Conservation (phyloP, 2,888 invertebrate species). For the Ommatoiulus sabulosus region DNA sequence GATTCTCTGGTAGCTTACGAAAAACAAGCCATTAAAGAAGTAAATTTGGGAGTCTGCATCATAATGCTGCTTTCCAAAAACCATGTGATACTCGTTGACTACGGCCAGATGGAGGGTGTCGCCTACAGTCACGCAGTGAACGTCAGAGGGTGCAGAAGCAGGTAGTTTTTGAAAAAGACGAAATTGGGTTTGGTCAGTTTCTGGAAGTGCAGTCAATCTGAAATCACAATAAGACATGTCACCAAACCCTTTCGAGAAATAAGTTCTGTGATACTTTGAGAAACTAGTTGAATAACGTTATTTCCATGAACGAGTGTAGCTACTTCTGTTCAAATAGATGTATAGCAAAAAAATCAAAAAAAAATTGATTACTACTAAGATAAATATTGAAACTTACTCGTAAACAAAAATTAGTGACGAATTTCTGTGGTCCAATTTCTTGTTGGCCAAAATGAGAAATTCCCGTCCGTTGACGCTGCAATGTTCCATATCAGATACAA, state of each 20-base stretch:
- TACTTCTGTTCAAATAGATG: no score
- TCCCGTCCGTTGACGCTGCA: neutral
- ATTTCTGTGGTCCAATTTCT: conserved; percentile 45
- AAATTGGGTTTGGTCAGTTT: neutral
- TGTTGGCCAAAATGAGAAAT: conserved; percentile 56
- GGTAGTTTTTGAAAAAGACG: conserved; percentile 53
- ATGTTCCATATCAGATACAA: conserved; percentile 55
- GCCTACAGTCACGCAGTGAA: conserved; percentile 50
- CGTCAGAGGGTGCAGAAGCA: conserved; percentile 42
- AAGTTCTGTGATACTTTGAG: no score
- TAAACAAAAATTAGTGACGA: conserved; percentile 6
- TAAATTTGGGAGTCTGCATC: conserved; percentile 54
- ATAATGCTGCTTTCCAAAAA: conserved; percentile 44
- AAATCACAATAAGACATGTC: neutral
- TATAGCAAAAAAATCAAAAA: no score
- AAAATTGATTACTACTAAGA: no score
- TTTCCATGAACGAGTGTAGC: no score
- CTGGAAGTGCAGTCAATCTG: neutral
- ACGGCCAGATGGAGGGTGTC: conserved; percentile 54
- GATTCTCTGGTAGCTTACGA: conserved; percentile 56
- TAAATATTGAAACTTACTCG: conserved; percentile 31
- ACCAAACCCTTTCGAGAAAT: no score
- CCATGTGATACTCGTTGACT: conserved; percentile 55
- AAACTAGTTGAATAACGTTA: no score
- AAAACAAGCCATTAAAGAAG: conserved; percentile 58